Evolutionary conservation across 2,113 vertebrate species (phyloP).

Genomic region (Ciconia boyciana): DNA sequence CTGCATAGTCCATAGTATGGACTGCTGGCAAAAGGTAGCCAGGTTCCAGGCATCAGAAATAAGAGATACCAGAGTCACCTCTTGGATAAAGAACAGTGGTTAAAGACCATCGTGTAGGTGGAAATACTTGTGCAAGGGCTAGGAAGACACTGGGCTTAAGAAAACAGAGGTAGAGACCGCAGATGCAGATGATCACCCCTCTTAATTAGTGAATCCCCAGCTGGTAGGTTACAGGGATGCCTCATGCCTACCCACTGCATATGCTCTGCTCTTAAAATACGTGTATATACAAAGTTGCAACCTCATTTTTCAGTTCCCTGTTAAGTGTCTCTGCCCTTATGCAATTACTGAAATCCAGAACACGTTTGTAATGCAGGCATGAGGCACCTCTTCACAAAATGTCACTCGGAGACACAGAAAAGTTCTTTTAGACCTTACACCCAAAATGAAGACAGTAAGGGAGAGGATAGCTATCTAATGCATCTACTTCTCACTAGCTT

Average conservation of each 20-base stretch:
- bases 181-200: neutral
- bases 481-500: neutral
- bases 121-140: neutral
- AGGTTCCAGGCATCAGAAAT: neutral
- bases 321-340: neutral
- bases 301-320: neutral
- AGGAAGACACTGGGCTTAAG: neutral
- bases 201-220: neutral
- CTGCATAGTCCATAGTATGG: neutral
- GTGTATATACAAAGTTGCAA: neutral
- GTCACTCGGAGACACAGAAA: neutral
- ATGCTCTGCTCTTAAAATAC: neutral
- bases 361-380: neutral
- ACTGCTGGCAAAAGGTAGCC: neutral
- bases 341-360: neutral
- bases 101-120: neutral
- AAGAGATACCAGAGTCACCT: neutral
- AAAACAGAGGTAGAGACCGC: neutral
- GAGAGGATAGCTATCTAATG: neutral
- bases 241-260: neutral
- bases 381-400: neutral
- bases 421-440: neutral
- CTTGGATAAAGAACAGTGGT: rapidly evolving
- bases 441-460: neutral
- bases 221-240: neutral